A percentile compares a stretch with the other conserved stretches of the same genome.
These are phyloP conservation scores for Ariolimax columbianus DNA, from an alignment of 2,888 invertebrate species.

Conservation along the genomic window DNA sequence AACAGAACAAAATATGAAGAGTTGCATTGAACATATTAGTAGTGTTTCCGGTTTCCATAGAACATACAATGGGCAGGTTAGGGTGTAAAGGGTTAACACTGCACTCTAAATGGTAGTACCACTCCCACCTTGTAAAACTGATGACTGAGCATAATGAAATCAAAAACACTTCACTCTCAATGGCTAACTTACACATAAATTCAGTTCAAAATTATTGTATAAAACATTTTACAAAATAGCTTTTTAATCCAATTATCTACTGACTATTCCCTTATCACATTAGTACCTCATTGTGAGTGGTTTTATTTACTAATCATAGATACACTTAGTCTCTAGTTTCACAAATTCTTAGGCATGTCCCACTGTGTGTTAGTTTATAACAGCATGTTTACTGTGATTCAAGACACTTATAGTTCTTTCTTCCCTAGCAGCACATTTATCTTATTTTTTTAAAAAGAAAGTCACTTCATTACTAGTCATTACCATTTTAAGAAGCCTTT, in stretches of 20 bases:
- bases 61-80: no score
- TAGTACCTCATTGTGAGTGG: not conserved
- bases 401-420: not conserved
- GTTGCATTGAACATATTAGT: no score
- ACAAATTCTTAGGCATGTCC: not conserved
- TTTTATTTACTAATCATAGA: not conserved
- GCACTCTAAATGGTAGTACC: no score
- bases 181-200: no score
- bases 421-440: not conserved
- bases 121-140: no score
- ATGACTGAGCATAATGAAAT: no score
- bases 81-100: no score
- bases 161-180: no score
- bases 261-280: not conserved
- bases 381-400: conserved; percentile 11
- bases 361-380: conserved; percentile 1
- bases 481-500: not conserved
- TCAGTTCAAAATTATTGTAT: no score
- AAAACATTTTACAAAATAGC: not conserved
- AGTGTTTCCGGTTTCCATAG: no score
- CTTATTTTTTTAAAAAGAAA: not conserved
- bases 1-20: no score
- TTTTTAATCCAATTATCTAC: not conserved
- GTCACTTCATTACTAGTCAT: not conserved
- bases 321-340: not conserved